Percentiles rank a stretch among this genome's conserved stretches.
Evolutionary conservation across 1,140 invertebrate species (phyloP).

Genomic region (Marisa cornuarietis): DNA sequence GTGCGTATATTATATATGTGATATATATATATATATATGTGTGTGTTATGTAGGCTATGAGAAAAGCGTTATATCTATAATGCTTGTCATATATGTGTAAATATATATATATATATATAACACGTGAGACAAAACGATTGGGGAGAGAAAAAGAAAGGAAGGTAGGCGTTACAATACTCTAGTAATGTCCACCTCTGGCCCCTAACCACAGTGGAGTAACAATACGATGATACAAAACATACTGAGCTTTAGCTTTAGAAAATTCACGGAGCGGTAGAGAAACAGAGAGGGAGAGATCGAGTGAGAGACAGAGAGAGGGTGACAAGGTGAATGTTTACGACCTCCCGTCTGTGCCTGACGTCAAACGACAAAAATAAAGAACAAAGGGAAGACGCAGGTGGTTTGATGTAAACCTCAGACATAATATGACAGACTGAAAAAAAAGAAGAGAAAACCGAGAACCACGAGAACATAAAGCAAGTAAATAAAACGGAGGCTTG

Average conservation of each 20-base stretch:
- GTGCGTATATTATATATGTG: no score
- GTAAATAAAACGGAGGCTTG: not conserved
- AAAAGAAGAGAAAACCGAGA: not conserved
- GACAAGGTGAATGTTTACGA: not conserved
- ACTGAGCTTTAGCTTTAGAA: not conserved
- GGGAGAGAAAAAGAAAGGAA: no score
- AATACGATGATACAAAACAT: no score
- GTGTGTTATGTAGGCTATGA: no score
- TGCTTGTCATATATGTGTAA: no score
- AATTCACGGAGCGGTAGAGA: not conserved
- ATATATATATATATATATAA: no score
- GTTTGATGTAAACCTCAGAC: not conserved
- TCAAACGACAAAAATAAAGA: not conserved
- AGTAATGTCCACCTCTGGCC: no score
- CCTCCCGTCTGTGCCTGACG: not conserved
- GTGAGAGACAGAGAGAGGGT: constrained; percentile 7
- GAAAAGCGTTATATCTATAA: no score
- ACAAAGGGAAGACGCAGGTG: not conserved
- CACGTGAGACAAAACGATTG: no score
- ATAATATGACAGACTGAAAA: not conserved
- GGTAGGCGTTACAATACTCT: no score
- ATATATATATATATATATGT: no score
- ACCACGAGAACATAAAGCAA: not conserved
- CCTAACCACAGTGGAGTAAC: no score
- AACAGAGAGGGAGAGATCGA: not conserved